These are phyloP conservation scores for Ailurus styani DNA, from an alignment of 2,113 vertebrate species.

Conservation along the genomic window DNA sequence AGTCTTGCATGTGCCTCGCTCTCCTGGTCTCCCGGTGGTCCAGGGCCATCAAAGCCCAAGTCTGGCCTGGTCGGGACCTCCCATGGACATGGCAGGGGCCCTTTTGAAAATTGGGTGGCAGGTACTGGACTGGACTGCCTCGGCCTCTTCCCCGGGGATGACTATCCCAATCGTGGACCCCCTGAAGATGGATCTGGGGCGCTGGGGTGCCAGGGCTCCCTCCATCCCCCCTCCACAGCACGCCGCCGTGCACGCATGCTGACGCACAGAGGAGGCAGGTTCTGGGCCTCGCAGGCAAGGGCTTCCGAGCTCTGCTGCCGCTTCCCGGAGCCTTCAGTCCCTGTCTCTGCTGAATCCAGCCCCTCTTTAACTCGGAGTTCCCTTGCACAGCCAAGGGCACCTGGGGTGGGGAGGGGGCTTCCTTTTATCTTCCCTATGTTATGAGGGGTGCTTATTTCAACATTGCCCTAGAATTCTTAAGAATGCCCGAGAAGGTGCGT, in stretches of 20 bases:
- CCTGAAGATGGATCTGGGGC: background rate
- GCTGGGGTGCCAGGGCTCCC: background rate
- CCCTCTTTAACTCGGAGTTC: background rate
- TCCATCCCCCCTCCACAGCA: accelerated
- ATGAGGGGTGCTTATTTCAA: background rate
- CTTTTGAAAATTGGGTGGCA: background rate
- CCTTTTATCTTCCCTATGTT: background rate
- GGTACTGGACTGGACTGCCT: background rate
- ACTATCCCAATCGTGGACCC: background rate
- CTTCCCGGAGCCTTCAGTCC: conserved; percentile 8
- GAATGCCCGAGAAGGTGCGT: background rate
- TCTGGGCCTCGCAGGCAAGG: background rate
- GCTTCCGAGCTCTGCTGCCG: background rate
- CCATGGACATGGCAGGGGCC: background rate
- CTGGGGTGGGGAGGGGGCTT: background rate
- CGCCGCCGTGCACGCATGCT: background rate
- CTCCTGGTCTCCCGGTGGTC: accelerated
- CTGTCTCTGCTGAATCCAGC: background rate
- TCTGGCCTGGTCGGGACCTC: background rate
- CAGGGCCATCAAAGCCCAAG: accelerated
- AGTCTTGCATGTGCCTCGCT: background rate
- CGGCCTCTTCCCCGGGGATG: background rate
- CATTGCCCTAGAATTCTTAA: background rate
- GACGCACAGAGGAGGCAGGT: background rate
- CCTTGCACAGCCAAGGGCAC: background rate